Evolutionary conservation across 30 jellyfish, hydroid and myxozoan genomes (phyloP).

Genomic region (Euphysa ruthae): DNA sequence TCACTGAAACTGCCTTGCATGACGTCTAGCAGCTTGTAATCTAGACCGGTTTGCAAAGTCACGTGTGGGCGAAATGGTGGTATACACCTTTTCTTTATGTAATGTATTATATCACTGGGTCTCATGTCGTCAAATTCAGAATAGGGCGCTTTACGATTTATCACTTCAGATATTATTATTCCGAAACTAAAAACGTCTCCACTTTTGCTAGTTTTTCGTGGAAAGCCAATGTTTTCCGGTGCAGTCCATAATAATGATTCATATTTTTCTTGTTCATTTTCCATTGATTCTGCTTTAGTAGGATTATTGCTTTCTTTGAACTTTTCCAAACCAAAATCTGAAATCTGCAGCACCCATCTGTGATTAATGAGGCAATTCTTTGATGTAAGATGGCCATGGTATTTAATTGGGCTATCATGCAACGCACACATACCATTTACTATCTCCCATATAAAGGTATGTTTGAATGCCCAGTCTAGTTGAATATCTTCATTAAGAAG

Average conservation of each 20-base stretch:
- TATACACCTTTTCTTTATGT: conserved; percentile 32
- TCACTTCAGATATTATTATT: conserved; percentile 23
- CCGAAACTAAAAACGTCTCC: conserved; percentile 50
- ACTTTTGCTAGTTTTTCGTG: background rate
- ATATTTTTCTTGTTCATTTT: conserved; percentile 18
- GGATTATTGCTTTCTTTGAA: background rate
- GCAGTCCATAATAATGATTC: conserved; percentile 37
- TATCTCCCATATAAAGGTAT: conserved; percentile 18
- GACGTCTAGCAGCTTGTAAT: conserved; percentile 24
- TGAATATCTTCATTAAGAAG: conserved; percentile 24
- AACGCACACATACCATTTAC: conserved; percentile 36
- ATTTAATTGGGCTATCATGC: conserved; percentile 38
- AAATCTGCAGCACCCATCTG: conserved; percentile 31
- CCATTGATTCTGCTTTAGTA: background rate
- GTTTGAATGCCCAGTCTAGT: conserved; percentile 40
- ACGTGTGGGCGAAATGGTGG: conserved; percentile 58
- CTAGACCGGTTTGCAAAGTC: conserved; percentile 32
- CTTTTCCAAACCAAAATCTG: conserved; percentile 35
- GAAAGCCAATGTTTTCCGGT: conserved; percentile 27
- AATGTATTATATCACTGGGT: conserved; percentile 37
- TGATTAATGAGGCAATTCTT: conserved; percentile 30
- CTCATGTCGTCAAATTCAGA: conserved; percentile 24
- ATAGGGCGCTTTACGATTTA: conserved; percentile 29
- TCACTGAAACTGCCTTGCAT: conserved; percentile 30
- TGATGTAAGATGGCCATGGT: conserved; percentile 42